Evolutionary conservation across 2,888 invertebrate species (phyloP).

Genomic region (Drosophila rubida): DNA sequence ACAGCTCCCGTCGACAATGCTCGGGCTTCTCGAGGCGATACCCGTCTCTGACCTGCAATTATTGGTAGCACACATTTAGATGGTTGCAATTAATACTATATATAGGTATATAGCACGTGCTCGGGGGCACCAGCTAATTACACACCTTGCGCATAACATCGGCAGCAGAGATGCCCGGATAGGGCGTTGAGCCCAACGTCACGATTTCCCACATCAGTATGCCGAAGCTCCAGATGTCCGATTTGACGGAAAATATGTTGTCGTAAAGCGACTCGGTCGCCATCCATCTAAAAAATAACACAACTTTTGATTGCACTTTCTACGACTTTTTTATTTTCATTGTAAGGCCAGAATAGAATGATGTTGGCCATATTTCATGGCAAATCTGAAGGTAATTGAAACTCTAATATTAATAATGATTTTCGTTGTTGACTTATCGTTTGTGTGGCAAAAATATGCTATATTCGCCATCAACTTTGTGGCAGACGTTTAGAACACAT

Average conservation of each 20-base stretch:
- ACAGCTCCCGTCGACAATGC: constrained; percentile 95
- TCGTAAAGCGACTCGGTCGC: constrained; percentile 97
- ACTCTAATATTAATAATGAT: no score
- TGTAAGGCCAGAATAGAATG: no score
- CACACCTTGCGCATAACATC: constrained; percentile 95
- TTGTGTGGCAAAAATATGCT: no score
- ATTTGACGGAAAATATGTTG: constrained; percentile 96
- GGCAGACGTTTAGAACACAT: no score
- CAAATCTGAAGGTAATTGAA: no score
- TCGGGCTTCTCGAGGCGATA: constrained; percentile 96
- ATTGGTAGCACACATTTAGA: background rate
- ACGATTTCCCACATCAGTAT: constrained; percentile 98
- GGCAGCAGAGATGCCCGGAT: constrained; percentile 95
- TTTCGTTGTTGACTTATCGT: no score
- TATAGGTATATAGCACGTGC: background rate
- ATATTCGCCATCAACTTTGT: no score
- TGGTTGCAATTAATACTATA: background rate
- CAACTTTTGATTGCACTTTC: background rate
- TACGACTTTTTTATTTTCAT: no score
- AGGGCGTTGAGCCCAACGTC: constrained; percentile 97
- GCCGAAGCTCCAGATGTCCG: constrained; percentile 98
- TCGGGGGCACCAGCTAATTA: background rate
- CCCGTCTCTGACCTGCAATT: constrained; percentile 91
- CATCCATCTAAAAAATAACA: constrained; percentile 91
- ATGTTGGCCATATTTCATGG: no score